phyloP scores from a whole-genome alignment of 2,797 vertebrate species.

The Graptemys geographica region DNA sequence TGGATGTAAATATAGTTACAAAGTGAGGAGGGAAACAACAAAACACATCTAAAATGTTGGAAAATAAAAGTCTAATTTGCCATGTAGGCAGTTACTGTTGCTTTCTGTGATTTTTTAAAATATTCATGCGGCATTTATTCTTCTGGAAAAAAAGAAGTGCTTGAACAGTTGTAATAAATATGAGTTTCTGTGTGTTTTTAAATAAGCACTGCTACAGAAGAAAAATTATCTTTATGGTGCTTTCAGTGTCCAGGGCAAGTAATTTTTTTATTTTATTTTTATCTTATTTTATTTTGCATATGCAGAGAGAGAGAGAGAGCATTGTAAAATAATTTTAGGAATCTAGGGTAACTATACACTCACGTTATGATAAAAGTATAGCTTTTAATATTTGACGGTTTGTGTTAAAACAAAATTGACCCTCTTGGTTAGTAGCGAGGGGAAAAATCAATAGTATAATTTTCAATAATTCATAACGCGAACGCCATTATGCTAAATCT shows the following conservation, averaged over 20 bases:
- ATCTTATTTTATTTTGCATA: neutral
- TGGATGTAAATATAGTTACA: conserved; percentile 37
- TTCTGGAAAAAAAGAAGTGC: conserved; percentile 49
- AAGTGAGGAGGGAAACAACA: conserved; percentile 18
- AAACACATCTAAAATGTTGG: conserved; percentile 21
- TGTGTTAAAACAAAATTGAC: conserved; percentile 87
- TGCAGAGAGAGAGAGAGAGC: conserved; percentile 12
- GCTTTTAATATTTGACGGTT: conserved; percentile 83
- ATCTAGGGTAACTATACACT: conserved; percentile 73
- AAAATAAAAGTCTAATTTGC: neutral
- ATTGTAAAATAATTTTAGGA: conserved; percentile 76
- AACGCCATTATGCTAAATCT: conserved; percentile 86
- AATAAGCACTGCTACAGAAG: conserved; percentile 59
- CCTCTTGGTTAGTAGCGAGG: conserved; percentile 79
- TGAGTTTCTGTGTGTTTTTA: conserved; percentile 59
- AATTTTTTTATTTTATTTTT: neutral
- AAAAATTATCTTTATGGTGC: conserved; percentile 58
- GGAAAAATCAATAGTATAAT: conserved; percentile 84
- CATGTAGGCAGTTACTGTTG: neutral
- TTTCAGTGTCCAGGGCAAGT: conserved; percentile 58
- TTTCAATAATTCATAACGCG: conserved; percentile 87
- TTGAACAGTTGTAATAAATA: conserved; percentile 59
- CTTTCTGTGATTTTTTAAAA: neutral
- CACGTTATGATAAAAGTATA: conserved; percentile 76
- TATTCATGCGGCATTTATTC: neutral